Conservation (phyloP, 1,140 invertebrate genomes). For the Pectinophora gossypiella region DNA sequence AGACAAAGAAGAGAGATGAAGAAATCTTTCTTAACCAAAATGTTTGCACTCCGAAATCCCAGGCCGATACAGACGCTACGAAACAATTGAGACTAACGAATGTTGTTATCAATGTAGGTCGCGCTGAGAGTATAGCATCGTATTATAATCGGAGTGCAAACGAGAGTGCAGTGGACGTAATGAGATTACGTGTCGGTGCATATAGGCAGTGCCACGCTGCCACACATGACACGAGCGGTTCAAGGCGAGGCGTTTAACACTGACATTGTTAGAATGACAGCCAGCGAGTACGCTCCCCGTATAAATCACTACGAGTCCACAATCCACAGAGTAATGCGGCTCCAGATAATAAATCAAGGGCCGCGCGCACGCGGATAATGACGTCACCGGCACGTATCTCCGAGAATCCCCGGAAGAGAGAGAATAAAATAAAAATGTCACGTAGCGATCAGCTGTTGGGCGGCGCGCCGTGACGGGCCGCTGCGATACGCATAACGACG, state of each 20-base stretch:
- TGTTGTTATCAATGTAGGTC: no score
- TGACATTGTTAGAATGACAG: slow-evolving; percentile 35
- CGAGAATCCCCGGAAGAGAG: slow-evolving; percentile 70
- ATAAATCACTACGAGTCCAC: slow-evolving; percentile 63
- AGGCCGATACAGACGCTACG: no score
- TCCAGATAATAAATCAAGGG: slow-evolving; percentile 63
- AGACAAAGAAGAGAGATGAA: no score
- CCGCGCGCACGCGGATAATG: slow-evolving; percentile 55
- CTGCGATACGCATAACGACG: slow-evolving; percentile 67
- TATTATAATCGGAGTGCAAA: no score
- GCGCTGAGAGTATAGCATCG: no score
- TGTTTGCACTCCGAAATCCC: no score
- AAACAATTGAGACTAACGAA: no score
- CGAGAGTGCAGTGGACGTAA: slow-evolving; percentile 7
- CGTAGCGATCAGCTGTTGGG: slow-evolving; percentile 72
- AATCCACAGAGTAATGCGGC: slow-evolving; percentile 42
- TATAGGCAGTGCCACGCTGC: no score
- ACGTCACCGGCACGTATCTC: slow-evolving; percentile 70
- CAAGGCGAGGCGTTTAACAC: slow-evolving; percentile 36
- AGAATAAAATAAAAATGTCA: slow-evolving; percentile 75
- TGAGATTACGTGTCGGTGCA: slow-evolving; percentile 8
- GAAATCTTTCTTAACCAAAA: no score
- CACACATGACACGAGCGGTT: slow-evolving; percentile 21
- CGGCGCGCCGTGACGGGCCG: slow-evolving; percentile 40
- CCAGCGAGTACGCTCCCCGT: slow-evolving; percentile 17